Evolutionary conservation across 92 coral and sea anemone genomes (phyloP).

Genomic region (Phenganax stokvisi): DNA sequence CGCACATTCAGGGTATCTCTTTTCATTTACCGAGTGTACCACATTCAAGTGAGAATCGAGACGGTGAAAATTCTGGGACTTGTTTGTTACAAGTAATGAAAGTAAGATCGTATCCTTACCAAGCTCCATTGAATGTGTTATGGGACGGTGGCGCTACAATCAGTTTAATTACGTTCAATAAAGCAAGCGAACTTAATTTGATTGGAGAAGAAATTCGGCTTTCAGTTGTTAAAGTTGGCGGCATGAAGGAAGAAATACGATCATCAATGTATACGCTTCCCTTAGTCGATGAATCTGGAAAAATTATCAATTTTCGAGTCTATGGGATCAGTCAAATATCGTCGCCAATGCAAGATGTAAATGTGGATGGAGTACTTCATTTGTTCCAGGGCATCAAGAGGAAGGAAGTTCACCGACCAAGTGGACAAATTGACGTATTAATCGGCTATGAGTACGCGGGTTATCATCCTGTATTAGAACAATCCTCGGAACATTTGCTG

Average conservation of each 20-base stretch:
- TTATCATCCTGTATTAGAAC: conserved; percentile 52
- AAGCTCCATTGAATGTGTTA: conserved; percentile 21
- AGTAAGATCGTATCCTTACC: background rate
- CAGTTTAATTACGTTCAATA: conserved; percentile 35
- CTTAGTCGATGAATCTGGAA: conserved; percentile 48
- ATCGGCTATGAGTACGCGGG: conserved; percentile 67
- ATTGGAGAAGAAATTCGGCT: conserved; percentile 38
- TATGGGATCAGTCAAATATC: conserved; percentile 59
- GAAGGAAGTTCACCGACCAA: conserved; percentile 50
- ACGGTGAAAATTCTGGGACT: conserved; percentile 4
- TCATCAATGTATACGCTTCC: conserved; percentile 51
- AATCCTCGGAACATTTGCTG: conserved; percentile 49
- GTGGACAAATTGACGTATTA: conserved; percentile 56
- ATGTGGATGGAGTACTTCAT: conserved; percentile 41
- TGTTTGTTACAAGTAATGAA: conserved; percentile 27
- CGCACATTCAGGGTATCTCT: conserved; percentile 19
- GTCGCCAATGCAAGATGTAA: conserved; percentile 34
- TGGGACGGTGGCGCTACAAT: conserved; percentile 47
- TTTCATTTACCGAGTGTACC: background rate
- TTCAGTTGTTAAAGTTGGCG: conserved; percentile 50
- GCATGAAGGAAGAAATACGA: conserved; percentile 41
- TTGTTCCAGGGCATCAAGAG: conserved; percentile 46
- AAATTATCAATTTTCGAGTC: conserved; percentile 27
- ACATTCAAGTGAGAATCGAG: background rate
- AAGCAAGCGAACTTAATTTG: conserved; percentile 32